Conservation (phyloP, 2,113 vertebrate genomes). For the Dryoscopus gambensis region DNA sequence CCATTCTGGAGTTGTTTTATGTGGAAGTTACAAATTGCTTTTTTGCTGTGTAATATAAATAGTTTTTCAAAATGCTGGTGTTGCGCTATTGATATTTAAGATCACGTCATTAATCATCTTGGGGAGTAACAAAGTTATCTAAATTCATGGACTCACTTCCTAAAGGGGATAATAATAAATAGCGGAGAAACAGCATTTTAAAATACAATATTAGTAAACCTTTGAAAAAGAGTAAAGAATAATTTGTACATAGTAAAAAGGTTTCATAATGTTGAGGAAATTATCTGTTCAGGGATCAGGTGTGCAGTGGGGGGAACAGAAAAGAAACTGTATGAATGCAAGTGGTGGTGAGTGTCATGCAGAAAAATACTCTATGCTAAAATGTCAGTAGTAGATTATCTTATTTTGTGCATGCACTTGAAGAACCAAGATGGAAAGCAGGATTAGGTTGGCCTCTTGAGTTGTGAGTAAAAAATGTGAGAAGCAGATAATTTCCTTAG, state of each 20-base stretch:
- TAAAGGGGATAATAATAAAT: conserved; percentile 50
- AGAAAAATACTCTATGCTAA: background rate
- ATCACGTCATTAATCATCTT: conserved; percentile 71
- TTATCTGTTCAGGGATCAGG: background rate
- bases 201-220: background rate
- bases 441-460: background rate
- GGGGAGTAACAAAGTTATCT: conserved; percentile 62
- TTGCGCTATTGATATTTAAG: conserved; percentile 64
- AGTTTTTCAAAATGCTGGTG: conserved; percentile 57
- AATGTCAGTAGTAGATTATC: background rate
- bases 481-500: background rate
- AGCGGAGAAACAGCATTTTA: background rate
- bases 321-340: background rate
- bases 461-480: background rate
- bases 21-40: conserved; percentile 56
- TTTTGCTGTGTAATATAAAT: conserved; percentile 51
- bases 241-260: background rate
- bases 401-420: background rate
- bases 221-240: background rate
- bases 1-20: background rate
- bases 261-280: background rate
- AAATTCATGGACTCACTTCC: conserved; percentile 40
- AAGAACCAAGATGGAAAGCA: background rate
- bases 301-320: background rate
- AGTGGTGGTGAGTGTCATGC: background rate